Evolutionary conservation across 2,888 invertebrate species (phyloP).

Genomic region (Phasia obesa): DNA sequence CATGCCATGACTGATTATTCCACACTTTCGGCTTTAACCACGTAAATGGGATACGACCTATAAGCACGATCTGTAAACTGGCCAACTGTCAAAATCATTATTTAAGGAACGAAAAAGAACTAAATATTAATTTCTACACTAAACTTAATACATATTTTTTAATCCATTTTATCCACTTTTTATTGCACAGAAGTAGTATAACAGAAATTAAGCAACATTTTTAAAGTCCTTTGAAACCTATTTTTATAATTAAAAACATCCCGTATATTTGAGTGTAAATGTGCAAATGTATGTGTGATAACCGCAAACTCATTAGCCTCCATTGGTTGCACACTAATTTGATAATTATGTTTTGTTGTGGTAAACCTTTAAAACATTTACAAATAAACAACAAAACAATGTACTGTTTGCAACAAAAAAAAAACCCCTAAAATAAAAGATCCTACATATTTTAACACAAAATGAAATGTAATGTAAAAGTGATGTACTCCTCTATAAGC

Average conservation of each 20-base stretch:
- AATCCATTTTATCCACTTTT: no score
- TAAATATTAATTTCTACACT: no score
- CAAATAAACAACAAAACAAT: conserved; percentile 26
- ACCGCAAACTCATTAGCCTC: conserved; percentile 71
- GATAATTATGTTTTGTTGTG: conserved; percentile 72
- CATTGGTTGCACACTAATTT: conserved; percentile 72
- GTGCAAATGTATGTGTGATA: conserved; percentile 51
- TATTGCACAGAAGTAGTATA: no score
- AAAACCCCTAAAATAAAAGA: conserved; percentile 14
- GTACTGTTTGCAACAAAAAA: no score
- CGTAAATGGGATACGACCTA: no score
- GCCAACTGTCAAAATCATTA: no score
- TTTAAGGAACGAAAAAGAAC: no score
- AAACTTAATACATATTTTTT: no score
- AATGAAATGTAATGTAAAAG: conserved; percentile 64
- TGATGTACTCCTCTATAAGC: conserved; percentile 46
- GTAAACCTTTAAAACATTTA: conserved; percentile 65
- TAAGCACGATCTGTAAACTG: no score
- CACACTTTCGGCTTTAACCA: no score
- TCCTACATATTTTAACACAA: conserved; percentile 64
- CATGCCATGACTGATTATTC: no score
- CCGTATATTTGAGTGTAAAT: neutral
- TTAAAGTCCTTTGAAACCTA: neutral
- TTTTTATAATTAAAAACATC: neutral
- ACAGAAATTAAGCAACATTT: no score